phyloP scores from a whole-genome alignment of 2,797 vertebrate species.

The Clarias platycephalus region DNA sequence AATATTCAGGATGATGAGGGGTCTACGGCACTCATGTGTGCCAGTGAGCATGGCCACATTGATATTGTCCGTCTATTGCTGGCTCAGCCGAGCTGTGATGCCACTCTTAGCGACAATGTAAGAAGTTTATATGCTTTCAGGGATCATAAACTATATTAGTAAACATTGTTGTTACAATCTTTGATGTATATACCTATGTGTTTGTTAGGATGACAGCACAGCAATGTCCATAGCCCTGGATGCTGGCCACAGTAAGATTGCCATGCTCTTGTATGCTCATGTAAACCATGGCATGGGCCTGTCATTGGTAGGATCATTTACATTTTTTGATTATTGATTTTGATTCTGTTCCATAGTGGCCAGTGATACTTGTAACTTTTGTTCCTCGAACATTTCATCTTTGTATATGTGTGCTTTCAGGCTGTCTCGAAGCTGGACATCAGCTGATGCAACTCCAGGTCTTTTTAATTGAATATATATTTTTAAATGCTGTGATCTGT shows the following conservation, averaged over 20 bases:
- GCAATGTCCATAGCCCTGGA: constrained; percentile 94
- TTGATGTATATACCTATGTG: constrained; percentile 23
- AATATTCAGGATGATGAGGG: constrained; percentile 95
- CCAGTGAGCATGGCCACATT: constrained; percentile 91
- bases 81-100: constrained; percentile 84
- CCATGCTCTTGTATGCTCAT: constrained; percentile 91
- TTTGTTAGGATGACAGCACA: constrained; percentile 88
- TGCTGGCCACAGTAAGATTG: constrained; percentile 94
- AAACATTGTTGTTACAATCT: not conserved
- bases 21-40: constrained; percentile 96
- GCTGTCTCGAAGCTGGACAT: constrained; percentile 71
- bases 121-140: constrained; percentile 53
- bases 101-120: constrained; percentile 88
- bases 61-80: constrained; percentile 91
- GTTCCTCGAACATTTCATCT: not conserved
- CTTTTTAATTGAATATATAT: constrained; percentile 73
- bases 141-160: not conserved
- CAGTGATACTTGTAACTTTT: not conserved
- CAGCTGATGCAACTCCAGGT: constrained; percentile 58
- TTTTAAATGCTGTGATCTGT: not conserved
- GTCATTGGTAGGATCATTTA: constrained; percentile 73
- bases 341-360: not conserved
- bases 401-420: constrained; percentile 32
- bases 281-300: constrained; percentile 90
- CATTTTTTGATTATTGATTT: not conserved